Evolutionary conservation across 2,113 vertebrate genomes (phyloP).

Genomic region (Pao palembangensis): DNA sequence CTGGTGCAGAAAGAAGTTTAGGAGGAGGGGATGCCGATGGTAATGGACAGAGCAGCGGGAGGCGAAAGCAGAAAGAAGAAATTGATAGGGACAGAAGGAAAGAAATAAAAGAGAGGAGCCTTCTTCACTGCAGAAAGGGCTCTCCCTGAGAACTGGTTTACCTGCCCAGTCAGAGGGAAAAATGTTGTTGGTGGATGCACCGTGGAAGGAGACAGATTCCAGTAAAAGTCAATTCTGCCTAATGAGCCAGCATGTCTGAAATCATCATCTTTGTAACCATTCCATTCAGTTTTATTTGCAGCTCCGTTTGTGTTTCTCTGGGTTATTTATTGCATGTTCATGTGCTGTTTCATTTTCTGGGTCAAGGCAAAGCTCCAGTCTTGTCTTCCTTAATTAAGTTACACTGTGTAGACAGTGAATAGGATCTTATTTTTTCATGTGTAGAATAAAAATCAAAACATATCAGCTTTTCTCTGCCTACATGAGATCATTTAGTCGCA

Average conservation of each 20-base stretch:
- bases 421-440: conserved; percentile 10
- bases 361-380: conserved; percentile 60
- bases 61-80: conserved; percentile 32
- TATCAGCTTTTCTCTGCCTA: not conserved
- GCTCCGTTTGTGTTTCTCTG: conserved; percentile 36
- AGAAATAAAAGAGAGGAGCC: conserved; percentile 17
- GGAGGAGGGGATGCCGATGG: conserved; percentile 16
- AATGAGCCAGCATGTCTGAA: conserved; percentile 64
- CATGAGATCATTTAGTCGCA: too few species aligned
- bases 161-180: conserved; percentile 37
- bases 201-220: conserved; percentile 33
- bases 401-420: conserved; percentile 28
- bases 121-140: conserved; percentile 46
- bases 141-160: conserved; percentile 45
- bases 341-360: conserved; percentile 53
- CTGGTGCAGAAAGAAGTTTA: conserved; percentile 21
- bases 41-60: conserved; percentile 24
- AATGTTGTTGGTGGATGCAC: conserved; percentile 48
- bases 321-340: conserved; percentile 50
- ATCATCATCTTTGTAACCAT: conserved; percentile 64
- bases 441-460: conserved; percentile 2
- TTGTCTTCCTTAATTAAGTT: conserved; percentile 52
- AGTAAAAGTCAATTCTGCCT: conserved; percentile 43
- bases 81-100: conserved; percentile 34
- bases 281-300: conserved; percentile 49